Percentiles rank a stretch among this genome's conserved stretches.
Evolutionary conservation across 2,888 invertebrate species (phyloP).

Genomic region (Candidula unifasciata): DNA sequence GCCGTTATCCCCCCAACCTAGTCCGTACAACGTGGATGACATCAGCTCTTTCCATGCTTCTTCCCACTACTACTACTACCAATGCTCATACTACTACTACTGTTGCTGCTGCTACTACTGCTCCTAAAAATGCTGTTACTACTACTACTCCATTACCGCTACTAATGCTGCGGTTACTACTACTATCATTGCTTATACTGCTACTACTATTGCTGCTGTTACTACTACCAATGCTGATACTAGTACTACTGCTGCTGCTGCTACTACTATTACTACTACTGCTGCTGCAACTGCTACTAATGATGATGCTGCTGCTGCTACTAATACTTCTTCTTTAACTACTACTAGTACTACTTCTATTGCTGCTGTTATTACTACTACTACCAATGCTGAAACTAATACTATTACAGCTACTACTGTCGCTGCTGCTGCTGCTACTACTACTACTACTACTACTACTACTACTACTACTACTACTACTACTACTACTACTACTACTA

Average conservation of each 20-base stretch:
- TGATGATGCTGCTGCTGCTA: background rate
- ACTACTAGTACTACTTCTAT: constrained; percentile 31
- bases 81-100: background rate
- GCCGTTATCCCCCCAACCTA: too few species aligned
- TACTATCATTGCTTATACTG: constrained; percentile 20
- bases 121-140: background rate
- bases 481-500: constrained; percentile 29
- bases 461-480: constrained; percentile 25
- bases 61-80: too few species aligned
- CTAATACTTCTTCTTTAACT: constrained; percentile 23
- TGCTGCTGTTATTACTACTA: constrained; percentile 28
- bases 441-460: too few species aligned
- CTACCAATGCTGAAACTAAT: constrained; percentile 16
- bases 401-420: background rate
- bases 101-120: background rate
- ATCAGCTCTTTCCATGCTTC: too few species aligned
- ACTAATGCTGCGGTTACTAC: background rate
- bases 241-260: constrained; percentile 20
- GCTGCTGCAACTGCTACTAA: background rate
- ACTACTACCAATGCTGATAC: background rate
- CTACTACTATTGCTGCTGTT: background rate
- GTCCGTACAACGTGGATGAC: too few species aligned
- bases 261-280: background rate
- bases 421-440: background rate
- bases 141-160: background rate